Conservation (phyloP, 2,888 invertebrate species). For the Heterodera filipjevi region DNA sequence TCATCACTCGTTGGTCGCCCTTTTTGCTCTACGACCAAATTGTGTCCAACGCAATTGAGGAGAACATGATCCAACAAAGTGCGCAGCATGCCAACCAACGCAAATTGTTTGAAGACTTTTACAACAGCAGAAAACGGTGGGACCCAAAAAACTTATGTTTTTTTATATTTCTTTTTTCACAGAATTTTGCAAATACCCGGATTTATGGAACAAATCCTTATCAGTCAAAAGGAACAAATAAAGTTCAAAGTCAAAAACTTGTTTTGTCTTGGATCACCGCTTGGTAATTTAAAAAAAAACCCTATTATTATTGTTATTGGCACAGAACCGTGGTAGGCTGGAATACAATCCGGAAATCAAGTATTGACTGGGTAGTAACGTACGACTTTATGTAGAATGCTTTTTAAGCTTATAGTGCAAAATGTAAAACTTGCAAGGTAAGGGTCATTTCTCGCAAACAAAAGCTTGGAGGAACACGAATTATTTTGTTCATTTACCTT, state of each 20-base stretch:
- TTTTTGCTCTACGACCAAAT: constrained; percentile 68
- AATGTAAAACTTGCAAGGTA: too few relatives aligned
- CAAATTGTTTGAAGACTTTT: constrained; percentile 40
- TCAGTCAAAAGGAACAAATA: constrained; percentile 51
- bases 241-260: constrained; percentile 58
- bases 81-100: constrained; percentile 24
- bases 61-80: constrained; percentile 42
- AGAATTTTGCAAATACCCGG: constrained; percentile 46
- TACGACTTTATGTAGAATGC: too few relatives aligned
- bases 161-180: neutral
- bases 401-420: too few relatives aligned
- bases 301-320: too few relatives aligned
- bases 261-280: constrained; percentile 62
- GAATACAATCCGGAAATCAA: too few relatives aligned
- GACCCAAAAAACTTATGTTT: neutral
- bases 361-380: too few relatives aligned
- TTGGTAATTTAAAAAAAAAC: constrained; percentile 40
- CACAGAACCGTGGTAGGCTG: too few relatives aligned
- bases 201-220: constrained; percentile 51
- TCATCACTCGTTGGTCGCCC: constrained; percentile 73
- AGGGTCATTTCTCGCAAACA: too few relatives aligned
- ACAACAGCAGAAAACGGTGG: constrained; percentile 40
- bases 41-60: constrained; percentile 63
- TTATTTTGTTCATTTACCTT: too few relatives aligned
- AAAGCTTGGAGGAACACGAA: too few relatives aligned